These are phyloP conservation scores for Botia kubotai DNA, from an alignment of 2,797 vertebrate genomes.

Conservation along the genomic window DNA sequence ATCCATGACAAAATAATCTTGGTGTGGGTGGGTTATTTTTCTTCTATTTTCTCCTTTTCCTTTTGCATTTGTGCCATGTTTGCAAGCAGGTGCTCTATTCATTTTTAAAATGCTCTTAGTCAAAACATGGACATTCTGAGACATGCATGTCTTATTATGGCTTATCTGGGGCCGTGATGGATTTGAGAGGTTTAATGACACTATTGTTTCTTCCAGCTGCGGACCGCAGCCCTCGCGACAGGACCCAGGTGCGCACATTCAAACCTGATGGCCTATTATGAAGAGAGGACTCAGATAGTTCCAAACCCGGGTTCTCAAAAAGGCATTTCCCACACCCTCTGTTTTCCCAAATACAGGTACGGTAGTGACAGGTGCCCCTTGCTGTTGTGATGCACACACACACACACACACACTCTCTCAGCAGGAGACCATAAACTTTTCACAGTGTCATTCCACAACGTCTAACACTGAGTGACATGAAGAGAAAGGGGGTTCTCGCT, in stretches of 20 bases:
- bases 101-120: slow-evolving; percentile 22
- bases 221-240: slow-evolving; percentile 19
- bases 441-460: slow-evolving; percentile 30
- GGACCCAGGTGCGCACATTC: slow-evolving; percentile 53
- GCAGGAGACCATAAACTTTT: slow-evolving; percentile 20
- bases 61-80: slow-evolving; percentile 34
- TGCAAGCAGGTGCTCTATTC: slow-evolving; percentile 44
- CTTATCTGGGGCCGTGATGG: slow-evolving; percentile 40
- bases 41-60: neutral
- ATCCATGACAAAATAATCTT: slow-evolving; percentile 15
- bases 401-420: slow-evolving; percentile 9
- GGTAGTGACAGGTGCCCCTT: neutral
- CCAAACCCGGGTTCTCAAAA: neutral
- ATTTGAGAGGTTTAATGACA: slow-evolving; percentile 43
- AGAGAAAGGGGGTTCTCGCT: slow-evolving; percentile 27
- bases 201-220: slow-evolving; percentile 58
- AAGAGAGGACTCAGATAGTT: slow-evolving; percentile 1
- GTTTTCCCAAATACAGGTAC: neutral
- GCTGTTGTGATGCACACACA: slow-evolving; percentile 19
- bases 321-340: neutral
- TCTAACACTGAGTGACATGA: slow-evolving; percentile 34
- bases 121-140: slow-evolving; percentile 23
- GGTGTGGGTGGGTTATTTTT: slow-evolving; percentile 18
- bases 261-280: slow-evolving; percentile 50
- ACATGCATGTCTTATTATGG: slow-evolving; percentile 34